phyloP scores from a whole-genome alignment of 2,797 vertebrate species.

The Novumbra hubbsi region DNA sequence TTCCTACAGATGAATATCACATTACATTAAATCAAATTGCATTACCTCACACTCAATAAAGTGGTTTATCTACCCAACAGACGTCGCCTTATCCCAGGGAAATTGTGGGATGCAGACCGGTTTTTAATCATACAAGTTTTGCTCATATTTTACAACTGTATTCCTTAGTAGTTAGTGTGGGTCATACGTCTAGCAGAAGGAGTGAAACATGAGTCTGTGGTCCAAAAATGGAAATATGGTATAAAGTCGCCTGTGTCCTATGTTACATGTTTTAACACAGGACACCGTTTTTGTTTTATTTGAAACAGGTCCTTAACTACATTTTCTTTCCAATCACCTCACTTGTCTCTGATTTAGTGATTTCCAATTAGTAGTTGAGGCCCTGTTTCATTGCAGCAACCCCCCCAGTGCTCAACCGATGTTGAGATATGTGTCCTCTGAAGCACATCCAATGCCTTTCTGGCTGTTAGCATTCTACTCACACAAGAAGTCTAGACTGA shows the following conservation, averaged over 20 bases:
- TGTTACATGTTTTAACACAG: no score
- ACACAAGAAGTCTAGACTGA: no score
- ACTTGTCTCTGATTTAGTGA: no score
- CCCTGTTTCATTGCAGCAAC: no score
- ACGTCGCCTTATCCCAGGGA: conserved; percentile 45
- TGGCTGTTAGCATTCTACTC: no score
- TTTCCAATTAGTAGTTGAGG: no score
- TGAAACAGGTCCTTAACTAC: no score
- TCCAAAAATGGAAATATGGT: conserved; percentile 2
- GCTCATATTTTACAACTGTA: conserved; percentile 33
- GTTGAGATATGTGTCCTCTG: no score
- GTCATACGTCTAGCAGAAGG: conserved; percentile 17
- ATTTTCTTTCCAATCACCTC: no score
- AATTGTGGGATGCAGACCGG: conserved; percentile 45
- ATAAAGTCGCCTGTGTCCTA: neutral
- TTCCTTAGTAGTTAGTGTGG: conserved; percentile 18
- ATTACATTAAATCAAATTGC: conserved; percentile 64
- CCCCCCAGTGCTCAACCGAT: no score
- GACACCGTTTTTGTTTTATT: neutral
- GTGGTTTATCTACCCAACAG: conserved; percentile 64
- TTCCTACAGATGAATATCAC: conserved; percentile 70
- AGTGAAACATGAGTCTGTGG: neutral
- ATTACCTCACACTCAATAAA: conserved; percentile 58
- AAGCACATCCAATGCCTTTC: no score
- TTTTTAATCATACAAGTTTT: conserved; percentile 36